phyloP scores from a whole-genome alignment of 2,888 invertebrate species.

The Amiota minor region DNA sequence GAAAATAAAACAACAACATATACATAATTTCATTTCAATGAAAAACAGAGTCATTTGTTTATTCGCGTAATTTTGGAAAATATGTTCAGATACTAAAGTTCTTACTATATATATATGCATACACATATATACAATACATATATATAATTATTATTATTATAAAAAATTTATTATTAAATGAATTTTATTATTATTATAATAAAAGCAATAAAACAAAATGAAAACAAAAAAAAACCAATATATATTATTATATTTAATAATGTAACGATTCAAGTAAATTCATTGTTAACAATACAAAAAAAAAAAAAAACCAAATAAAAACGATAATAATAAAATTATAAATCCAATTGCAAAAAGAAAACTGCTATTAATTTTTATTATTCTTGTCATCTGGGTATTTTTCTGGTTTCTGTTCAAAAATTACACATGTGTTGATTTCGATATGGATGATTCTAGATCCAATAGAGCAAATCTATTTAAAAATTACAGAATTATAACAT shows the following conservation, averaged over 20 bases:
- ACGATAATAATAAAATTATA: too few species aligned
- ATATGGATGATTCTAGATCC: too few species aligned
- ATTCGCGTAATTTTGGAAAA: constrained; percentile 7
- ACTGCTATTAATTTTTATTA: not conserved
- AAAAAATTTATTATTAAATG: too few species aligned
- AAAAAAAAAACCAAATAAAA: constrained; percentile 10
- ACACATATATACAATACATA: constrained; percentile 19
- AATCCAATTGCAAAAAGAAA: too few species aligned
- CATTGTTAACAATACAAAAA: constrained; percentile 30
- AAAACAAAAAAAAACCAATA: too few species aligned
- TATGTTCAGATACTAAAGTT: constrained; percentile 24
- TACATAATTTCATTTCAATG: constrained; percentile 15
- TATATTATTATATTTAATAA: not conserved
- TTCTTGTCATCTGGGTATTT: too few species aligned
- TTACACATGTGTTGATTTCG: too few species aligned
- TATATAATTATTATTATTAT: constrained; percentile 13
- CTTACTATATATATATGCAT: constrained; percentile 13
- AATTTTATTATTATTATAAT: too few species aligned
- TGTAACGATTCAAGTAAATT: constrained; percentile 26
- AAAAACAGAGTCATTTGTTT: constrained; percentile 11
- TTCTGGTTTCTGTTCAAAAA: too few species aligned
- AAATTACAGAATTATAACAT: too few species aligned
- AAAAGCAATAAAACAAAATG: too few species aligned
- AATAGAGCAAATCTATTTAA: too few species aligned
- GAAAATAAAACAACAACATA: constrained; percentile 10